Evolutionary conservation across 2,888 invertebrate species (phyloP), one percentile per base, ranked within the genome.

Genomic region (Eilema sororculum): DNA sequence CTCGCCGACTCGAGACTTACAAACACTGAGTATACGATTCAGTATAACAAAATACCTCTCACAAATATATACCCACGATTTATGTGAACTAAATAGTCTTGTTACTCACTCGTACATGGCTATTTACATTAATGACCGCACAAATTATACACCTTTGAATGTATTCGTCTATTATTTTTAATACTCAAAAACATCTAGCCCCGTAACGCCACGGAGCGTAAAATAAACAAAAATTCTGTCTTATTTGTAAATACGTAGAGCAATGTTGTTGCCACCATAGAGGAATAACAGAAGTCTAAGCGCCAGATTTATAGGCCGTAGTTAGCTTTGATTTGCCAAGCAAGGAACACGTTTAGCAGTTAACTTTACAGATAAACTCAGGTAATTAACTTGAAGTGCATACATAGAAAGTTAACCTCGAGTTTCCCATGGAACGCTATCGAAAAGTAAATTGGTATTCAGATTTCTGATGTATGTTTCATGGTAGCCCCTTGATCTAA

Each of bases 201-300:
- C 77, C 77, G 74, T 82, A 84, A 79, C 73, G 77, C 82, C 76
- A 68, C 77, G 78, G 78, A 88, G 84, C 87, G 86, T 87, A 89
- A 86, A 89, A 86, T 88, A 87, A 88, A 90, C 86, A 88, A 82
- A 82, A 85, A 80, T 65, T 65, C 68, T 67, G 72, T 77, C 77
- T 82, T 84, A 85, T 84, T 83, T 84, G 83, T 81, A 83, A 80
- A 81, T 80, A 84, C 71, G 69, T 75, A 62, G 63, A 71, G 64
- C 65, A 24, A 16, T 59, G 64, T 57, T n/a, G 52, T 59, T n/a
- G 1, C 4, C 25, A 57, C 41, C 41, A 41, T 67, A 73, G 58
- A 69, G 60, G 9, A 52, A 13, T n/a, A 22, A 5, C 71, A 74
- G 74, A 61, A 74, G 69, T 65, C 5, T 62, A 62, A 66, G 2